Conservation (phyloP, 2,888 invertebrate genomes). For the Agrochola litura region DNA sequence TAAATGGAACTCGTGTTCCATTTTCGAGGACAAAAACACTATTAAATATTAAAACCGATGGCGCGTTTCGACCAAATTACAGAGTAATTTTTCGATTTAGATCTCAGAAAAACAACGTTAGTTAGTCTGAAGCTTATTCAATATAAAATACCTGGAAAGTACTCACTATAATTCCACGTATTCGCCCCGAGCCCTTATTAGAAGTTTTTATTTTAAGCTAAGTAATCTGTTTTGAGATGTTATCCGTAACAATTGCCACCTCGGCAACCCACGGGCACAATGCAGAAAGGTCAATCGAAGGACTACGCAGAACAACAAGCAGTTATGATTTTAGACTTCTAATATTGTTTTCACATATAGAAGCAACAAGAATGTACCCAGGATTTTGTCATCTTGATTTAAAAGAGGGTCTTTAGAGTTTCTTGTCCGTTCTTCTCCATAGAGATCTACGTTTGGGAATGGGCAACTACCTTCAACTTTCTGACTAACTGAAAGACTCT, state of each 20-base stretch:
- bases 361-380: neutral
- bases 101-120: neutral
- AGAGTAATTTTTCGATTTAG: neutral
- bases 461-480: neutral
- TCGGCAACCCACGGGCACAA: slow-evolving; percentile 18
- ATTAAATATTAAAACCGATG: neutral
- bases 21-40: neutral
- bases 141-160: neutral
- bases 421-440: neutral
- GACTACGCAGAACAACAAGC: neutral
- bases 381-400: neutral
- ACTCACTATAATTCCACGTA: slow-evolving; percentile 3
- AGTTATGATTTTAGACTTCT: neutral
- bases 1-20: slow-evolving; percentile 12
- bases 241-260: slow-evolving; percentile 42
- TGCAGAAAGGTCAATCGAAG: slow-evolving; percentile 13
- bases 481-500: neutral
- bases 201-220: slow-evolving; percentile 33
- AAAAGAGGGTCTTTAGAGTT: neutral
- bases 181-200: neutral
- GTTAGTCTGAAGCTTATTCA: neutral
- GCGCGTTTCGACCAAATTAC: neutral
- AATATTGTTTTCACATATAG: neutral
- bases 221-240: slow-evolving; percentile 39
- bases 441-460: no score